Conservation (phyloP, 1,140 invertebrate genomes). For the Zaprionus inermis region DNA sequence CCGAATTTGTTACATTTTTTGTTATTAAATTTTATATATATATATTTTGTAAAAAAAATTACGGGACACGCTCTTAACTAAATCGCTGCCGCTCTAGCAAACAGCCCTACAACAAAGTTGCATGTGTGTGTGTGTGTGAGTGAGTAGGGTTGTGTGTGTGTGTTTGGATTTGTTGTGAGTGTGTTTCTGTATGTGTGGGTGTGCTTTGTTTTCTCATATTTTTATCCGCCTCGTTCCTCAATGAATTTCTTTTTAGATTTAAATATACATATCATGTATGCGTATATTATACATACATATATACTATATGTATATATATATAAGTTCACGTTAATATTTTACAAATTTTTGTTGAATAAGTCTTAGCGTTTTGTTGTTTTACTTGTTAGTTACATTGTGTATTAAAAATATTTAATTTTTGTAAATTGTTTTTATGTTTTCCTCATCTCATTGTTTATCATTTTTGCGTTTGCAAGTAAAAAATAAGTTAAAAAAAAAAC, state of each 20-base stretch:
- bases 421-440: conserved; percentile 42
- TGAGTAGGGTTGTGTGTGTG: not conserved
- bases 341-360: conserved; percentile 76
- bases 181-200: not conserved
- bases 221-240: conserved; percentile 13
- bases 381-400: conserved; percentile 65
- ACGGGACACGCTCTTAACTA: conserved; percentile 58
- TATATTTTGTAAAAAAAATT: conserved; percentile 52
- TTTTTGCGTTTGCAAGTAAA: conserved; percentile 52
- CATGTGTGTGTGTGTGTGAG: conserved; percentile 16
- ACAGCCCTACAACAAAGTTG: conserved; percentile 44
- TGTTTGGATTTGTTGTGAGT: conserved; percentile 1
- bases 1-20: conserved; percentile 53
- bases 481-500: conserved; percentile 70
- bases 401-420: conserved; percentile 78
- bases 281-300: conserved; percentile 13
- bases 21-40: conserved; percentile 46
- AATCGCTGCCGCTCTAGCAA: conserved; percentile 38
- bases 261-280: conserved; percentile 31
- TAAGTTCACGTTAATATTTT: conserved; percentile 71
- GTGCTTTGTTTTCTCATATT: conserved; percentile 12
- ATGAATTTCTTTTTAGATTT: conserved; percentile 46
- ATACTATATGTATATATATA: conserved; percentile 34
- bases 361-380: conserved; percentile 71
- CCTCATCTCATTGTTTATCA: conserved; percentile 28